Evolutionary conservation across 2,113 vertebrate species (phyloP).

Genomic region (Eulemur rufifrons): DNA sequence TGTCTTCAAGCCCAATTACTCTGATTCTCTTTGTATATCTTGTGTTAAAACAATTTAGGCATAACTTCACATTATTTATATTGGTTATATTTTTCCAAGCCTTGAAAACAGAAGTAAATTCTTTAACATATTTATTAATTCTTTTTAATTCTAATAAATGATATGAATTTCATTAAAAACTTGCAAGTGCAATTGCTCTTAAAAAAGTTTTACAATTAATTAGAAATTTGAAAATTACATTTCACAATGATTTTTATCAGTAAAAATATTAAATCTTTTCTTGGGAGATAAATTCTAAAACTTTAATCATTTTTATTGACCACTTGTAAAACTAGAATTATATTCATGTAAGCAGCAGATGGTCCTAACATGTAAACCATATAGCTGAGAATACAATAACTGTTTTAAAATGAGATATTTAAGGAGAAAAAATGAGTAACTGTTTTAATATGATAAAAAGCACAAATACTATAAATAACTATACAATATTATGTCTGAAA

Average conservation of each 20-base stretch:
- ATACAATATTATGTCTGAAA: background rate
- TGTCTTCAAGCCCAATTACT: background rate
- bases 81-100: background rate
- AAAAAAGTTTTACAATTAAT: background rate
- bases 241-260: background rate
- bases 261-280: background rate
- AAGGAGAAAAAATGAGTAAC: background rate
- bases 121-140: background rate
- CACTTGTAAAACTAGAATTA: background rate
- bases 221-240: background rate
- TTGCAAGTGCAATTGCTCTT: background rate
- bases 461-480: background rate
- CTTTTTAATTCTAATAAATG: background rate
- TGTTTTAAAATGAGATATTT: background rate
- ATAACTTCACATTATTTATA: slow-evolving; percentile 40
- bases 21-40: background rate
- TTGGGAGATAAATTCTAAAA: slow-evolving; percentile 12
- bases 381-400: background rate
- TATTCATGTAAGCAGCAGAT: background rate
- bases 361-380: background rate
- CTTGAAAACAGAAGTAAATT: background rate
- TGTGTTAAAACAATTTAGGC: background rate
- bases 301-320: background rate
- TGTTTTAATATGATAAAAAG: background rate
- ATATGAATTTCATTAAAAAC: background rate